Conservation (phyloP, 1,140 invertebrate genomes). For the Contarinia nasturtii region DNA sequence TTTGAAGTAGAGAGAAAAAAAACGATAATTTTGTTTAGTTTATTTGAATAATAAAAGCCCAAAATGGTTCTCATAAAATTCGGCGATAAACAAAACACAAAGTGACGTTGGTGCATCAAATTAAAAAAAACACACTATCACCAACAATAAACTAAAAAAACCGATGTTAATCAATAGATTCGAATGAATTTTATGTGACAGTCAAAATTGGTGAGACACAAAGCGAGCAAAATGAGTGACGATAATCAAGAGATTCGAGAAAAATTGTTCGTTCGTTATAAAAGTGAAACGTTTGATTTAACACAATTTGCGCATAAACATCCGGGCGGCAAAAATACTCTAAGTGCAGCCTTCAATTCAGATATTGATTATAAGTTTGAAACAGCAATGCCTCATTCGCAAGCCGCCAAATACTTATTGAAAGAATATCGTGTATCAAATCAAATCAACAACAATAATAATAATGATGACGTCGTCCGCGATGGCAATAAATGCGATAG, state of each 20-base stretch:
- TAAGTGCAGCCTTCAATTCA: conserved; percentile 21
- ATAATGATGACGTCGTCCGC: neutral
- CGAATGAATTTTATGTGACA: too few relatives aligned
- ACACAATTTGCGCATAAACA: conserved; percentile 32
- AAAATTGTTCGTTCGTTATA: conserved; percentile 29
- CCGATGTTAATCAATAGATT: too few relatives aligned
- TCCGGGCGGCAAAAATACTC: conserved; percentile 34
- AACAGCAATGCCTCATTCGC: conserved; percentile 31
- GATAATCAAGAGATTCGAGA: neutral
- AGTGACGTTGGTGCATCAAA: too few relatives aligned
- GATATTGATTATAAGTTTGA: conserved; percentile 29
- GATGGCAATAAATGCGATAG: neutral
- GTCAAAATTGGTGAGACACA: too few relatives aligned
- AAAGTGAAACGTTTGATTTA: conserved; percentile 29
- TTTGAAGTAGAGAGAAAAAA: too few relatives aligned
- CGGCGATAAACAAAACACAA: too few relatives aligned
- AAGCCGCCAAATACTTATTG: conserved; percentile 36
- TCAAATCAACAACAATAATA: neutral
- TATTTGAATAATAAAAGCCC: too few relatives aligned
- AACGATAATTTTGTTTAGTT: too few relatives aligned
- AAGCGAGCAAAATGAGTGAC: neutral
- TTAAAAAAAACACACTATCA: too few relatives aligned
- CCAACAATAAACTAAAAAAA: too few relatives aligned
- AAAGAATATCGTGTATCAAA: conserved; percentile 29
- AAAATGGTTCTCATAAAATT: too few relatives aligned